Percentiles rank a stretch among this genome's conserved stretches.
Conservation (phyloP, 1,140 invertebrate genomes). For the Eciton burchellii region DNA sequence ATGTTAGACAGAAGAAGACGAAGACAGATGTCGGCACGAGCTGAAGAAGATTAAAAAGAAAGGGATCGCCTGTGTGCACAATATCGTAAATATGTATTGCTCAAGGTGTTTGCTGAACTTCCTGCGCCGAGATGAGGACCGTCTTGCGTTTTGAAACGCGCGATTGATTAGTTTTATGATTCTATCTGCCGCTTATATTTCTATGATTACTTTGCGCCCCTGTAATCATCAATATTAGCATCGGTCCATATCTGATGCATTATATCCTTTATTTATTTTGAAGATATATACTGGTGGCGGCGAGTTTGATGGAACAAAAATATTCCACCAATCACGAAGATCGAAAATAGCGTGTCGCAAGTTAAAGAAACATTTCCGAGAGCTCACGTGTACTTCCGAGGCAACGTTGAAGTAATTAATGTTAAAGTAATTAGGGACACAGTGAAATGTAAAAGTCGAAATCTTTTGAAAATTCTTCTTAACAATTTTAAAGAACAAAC, state of each 20-base stretch:
- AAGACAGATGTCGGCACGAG: background rate
- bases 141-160: conserved; percentile 2
- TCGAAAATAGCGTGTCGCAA: too few relatives aligned
- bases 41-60: conserved; percentile 15
- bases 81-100: conserved; percentile 44
- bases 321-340: too few relatives aligned
- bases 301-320: too few relatives aligned
- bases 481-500: too few relatives aligned
- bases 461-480: too few relatives aligned
- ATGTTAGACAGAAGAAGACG: background rate
- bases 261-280: background rate
- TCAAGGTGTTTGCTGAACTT: background rate
- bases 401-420: background rate
- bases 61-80: conserved; percentile 8
- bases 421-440: background rate
- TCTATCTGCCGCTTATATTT: conserved; percentile 31
- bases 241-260: background rate
- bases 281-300: background rate
- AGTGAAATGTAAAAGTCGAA: too few relatives aligned
- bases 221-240: conserved; percentile 46
- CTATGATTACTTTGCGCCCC: conserved; percentile 29
- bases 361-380: too few relatives aligned
- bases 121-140: background rate
- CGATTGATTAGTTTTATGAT: conserved; percentile 40
- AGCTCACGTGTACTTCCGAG: too few relatives aligned